phyloP scores from a whole-genome alignment of 2,797 vertebrate species.

The Danio aesculapii region DNA sequence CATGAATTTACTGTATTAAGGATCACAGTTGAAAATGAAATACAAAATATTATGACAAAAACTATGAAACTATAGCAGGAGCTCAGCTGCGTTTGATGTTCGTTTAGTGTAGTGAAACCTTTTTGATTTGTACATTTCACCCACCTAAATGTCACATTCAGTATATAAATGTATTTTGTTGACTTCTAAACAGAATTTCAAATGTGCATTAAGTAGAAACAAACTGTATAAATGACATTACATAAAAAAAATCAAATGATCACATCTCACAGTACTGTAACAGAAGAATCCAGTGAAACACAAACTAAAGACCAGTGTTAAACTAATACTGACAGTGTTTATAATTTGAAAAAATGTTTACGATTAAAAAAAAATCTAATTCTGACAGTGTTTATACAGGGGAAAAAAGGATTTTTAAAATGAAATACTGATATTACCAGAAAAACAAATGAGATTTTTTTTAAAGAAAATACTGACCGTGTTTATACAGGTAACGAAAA shows the following conservation, averaged over 20 bases:
- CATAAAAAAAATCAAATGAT: conserved; percentile 39
- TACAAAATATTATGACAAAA: not conserved
- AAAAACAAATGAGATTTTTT: no score
- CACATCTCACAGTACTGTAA: conserved; percentile 20
- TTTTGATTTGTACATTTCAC: not conserved
- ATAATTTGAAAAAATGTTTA: no score
- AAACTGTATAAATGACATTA: conserved; percentile 15
- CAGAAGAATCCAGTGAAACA: conserved; percentile 8
- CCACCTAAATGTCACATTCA: conserved; percentile 15
- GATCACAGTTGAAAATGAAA: not conserved
- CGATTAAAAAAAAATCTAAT: no score
- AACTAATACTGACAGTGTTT: no score
- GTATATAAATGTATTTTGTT: conserved; percentile 5
- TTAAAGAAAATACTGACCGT: no score
- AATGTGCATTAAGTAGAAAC: conserved; percentile 32
- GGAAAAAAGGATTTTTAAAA: no score
- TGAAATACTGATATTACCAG: no score
- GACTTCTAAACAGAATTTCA: not conserved
- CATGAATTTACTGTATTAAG: not conserved
- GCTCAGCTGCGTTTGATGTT: not conserved
- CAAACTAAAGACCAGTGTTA: conserved; percentile 36
- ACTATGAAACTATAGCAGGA: not conserved
- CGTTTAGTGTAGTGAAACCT: not conserved
- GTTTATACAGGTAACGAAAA: no score
- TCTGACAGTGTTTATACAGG: no score